Percentiles rank a stretch among this genome's conserved stretches.
Conservation (phyloP, 2,888 invertebrate genomes). For the Chymomyza fuscimana region DNA sequence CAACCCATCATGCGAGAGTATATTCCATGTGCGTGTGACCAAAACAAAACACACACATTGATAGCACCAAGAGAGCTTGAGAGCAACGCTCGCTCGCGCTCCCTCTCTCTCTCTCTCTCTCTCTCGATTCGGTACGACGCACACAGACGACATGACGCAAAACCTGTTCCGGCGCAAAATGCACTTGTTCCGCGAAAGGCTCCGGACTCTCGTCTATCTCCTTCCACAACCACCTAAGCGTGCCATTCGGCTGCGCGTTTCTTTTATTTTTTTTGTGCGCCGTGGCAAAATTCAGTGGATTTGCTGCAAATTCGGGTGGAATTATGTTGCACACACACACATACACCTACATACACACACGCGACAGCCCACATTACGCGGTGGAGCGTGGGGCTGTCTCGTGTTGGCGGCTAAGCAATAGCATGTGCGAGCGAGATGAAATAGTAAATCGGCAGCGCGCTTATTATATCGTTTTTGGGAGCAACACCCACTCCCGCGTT, state of each 20-base stretch:
- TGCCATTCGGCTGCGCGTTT: constrained; percentile 62
- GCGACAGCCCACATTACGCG: constrained; percentile 17
- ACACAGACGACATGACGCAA: constrained; percentile 22
- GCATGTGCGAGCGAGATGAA: constrained; percentile 67
- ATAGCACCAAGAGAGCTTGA: constrained; percentile 30
- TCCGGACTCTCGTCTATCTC: constrained; percentile 16
- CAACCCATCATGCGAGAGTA: background rate
- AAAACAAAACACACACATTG: constrained; percentile 75
- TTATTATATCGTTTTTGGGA: constrained; percentile 54
- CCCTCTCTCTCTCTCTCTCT: background rate
- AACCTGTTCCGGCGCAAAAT: constrained; percentile 69
- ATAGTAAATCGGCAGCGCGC: constrained; percentile 66
- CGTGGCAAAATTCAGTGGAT: constrained; percentile 71
- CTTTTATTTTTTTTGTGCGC: constrained; percentile 60
- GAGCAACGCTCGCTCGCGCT: constrained; percentile 10
- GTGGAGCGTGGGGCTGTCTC: constrained; percentile 55
- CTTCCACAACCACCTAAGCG: constrained; percentile 4
- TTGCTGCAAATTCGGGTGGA: constrained; percentile 76
- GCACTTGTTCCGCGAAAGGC: constrained; percentile 64
- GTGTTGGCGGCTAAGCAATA: constrained; percentile 31
- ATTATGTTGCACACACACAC: constrained; percentile 61
- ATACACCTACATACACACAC: constrained; percentile 13
- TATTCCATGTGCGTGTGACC: constrained; percentile 61
- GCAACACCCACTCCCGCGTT: constrained; percentile 67
- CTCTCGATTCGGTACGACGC: constrained; percentile 16